Evolutionary conservation across 2,888 invertebrate genomes (phyloP).

Genomic region (Chromoteleia sp.): DNA sequence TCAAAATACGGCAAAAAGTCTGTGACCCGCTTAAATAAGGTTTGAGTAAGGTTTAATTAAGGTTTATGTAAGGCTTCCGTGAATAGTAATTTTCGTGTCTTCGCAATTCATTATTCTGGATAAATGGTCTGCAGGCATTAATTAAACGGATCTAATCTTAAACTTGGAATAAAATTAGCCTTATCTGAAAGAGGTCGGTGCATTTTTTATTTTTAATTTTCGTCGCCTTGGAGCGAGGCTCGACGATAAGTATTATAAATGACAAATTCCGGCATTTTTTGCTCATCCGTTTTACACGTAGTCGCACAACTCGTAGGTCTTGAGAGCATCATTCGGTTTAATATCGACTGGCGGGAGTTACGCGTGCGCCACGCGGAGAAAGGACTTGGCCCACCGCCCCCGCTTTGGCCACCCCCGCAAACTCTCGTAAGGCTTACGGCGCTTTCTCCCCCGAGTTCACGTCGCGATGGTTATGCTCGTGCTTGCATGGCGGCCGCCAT

Average conservation of each 20-base stretch:
- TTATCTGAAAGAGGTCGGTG: constrained; percentile 3
- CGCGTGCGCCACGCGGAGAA: constrained; percentile 80
- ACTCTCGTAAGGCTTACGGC: constrained; percentile 60
- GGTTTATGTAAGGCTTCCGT: no score
- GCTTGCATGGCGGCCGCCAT: constrained; percentile 69
- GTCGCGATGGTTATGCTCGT: constrained; percentile 64
- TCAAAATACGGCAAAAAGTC: no score
- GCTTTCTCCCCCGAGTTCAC: constrained; percentile 52
- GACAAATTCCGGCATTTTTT: constrained; percentile 58
- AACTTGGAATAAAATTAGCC: neutral
- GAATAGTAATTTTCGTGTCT: no score
- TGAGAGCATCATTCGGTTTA: constrained; percentile 76
- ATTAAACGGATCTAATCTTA: neutral
- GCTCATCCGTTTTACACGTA: constrained; percentile 47
- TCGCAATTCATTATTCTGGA: neutral
- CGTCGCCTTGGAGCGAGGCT: neutral
- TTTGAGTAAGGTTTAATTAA: no score
- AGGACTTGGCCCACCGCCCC: constrained; percentile 54
- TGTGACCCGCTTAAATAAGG: no score
- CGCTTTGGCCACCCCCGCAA: constrained; percentile 60
- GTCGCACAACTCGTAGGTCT: constrained; percentile 58
- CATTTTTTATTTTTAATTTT: constrained; percentile 30
- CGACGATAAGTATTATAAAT: constrained; percentile 48
- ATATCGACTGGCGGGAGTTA: constrained; percentile 83
- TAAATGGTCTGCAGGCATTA: neutral